Percentiles rank a stretch among this genome's conserved stretches.
These are phyloP conservation scores for Agrilus biguttatus DNA, from an alignment of 2,888 invertebrate genomes.

Conservation along the genomic window DNA sequence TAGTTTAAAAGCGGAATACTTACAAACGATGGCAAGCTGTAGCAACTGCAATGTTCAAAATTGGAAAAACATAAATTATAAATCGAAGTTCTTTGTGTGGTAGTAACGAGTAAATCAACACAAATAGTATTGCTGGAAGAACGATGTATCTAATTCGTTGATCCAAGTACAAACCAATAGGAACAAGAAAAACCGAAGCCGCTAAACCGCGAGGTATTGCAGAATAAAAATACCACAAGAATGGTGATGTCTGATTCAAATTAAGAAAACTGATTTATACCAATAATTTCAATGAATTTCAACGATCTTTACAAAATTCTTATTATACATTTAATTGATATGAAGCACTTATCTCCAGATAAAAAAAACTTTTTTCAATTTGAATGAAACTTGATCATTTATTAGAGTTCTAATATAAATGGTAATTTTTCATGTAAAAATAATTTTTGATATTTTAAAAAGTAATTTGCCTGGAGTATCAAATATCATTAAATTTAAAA, in stretches of 20 bases:
- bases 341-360: too few relatives aligned
- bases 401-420: too few relatives aligned
- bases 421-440: too few relatives aligned
- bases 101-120: constrained; percentile 82
- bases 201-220: constrained; percentile 88
- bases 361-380: too few relatives aligned
- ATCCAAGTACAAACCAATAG: constrained; percentile 62
- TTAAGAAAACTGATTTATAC: constrained; percentile 22
- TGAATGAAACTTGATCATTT: too few relatives aligned
- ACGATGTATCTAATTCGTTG: constrained; percentile 52
- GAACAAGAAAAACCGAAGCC: constrained; percentile 63
- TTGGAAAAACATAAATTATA: constrained; percentile 92
- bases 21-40: constrained; percentile 78
- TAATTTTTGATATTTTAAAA: too few relatives aligned
- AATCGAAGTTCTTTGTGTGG: constrained; percentile 98
- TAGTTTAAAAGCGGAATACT: constrained; percentile 31
- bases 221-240: constrained; percentile 97
- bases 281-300: not conserved
- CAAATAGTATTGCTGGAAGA: constrained; percentile 61
- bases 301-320: too few relatives aligned
- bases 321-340: too few relatives aligned
- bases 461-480: too few relatives aligned
- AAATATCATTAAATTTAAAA: too few relatives aligned
- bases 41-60: constrained; percentile 82
- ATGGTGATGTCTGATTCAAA: constrained; percentile 65